Percentiles rank a stretch among this genome's conserved stretches.
These are phyloP conservation scores for Drosophila neotestacea DNA, from an alignment of 2,888 invertebrate species.

Conservation along the genomic window DNA sequence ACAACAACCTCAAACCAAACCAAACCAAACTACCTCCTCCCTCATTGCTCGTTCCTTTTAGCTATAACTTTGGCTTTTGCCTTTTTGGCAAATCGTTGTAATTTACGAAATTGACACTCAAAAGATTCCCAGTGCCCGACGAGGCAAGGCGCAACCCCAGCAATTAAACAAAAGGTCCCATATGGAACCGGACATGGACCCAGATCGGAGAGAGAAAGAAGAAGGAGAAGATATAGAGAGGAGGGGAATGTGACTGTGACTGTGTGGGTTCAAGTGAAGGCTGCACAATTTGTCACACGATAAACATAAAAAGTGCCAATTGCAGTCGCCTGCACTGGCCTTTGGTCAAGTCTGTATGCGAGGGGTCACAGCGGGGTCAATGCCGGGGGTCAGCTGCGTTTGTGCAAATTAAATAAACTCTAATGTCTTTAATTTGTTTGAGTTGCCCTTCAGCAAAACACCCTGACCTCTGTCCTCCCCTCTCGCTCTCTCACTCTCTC, in stretches of 20 bases:
- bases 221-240: neutral
- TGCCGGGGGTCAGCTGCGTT: slow-evolving; percentile 67
- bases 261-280: slow-evolving; percentile 38
- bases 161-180: slow-evolving; percentile 69
- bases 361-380: slow-evolving; percentile 43
- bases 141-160: slow-evolving; percentile 56
- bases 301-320: slow-evolving; percentile 77
- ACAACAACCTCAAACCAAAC: slow-evolving; percentile 1
- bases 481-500: neutral
- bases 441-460: slow-evolving; percentile 40
- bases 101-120: slow-evolving; percentile 80
- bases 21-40: neutral
- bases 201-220: neutral
- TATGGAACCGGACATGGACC: slow-evolving; percentile 49
- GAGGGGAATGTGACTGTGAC: no score
- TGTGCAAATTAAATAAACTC: slow-evolving; percentile 78
- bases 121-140: slow-evolving; percentile 57
- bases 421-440: slow-evolving; percentile 80
- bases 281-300: slow-evolving; percentile 74
- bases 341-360: slow-evolving; percentile 5
- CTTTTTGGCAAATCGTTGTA: slow-evolving; percentile 73
- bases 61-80: slow-evolving; percentile 36
- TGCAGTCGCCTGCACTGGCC: slow-evolving; percentile 46
- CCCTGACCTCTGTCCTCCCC: neutral
- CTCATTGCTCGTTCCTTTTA: neutral